Conservation (phyloP, 2,797 vertebrate genomes). For the Heterohyrax brucei region DNA sequence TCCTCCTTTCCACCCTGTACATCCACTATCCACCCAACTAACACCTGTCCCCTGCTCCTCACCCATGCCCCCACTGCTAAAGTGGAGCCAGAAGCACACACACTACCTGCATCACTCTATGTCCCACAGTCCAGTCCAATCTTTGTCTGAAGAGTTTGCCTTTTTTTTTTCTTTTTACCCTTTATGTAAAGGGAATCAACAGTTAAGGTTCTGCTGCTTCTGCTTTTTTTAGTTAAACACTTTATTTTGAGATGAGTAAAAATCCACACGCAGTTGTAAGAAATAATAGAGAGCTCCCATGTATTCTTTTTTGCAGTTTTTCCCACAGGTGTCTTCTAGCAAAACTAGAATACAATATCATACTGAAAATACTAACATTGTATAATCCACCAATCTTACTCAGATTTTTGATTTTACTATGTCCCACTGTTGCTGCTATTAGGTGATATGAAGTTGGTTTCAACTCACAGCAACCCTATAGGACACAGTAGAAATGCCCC, state of each 20-base stretch:
- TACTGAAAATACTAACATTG: not conserved
- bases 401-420: not conserved
- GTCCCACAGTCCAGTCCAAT: no score
- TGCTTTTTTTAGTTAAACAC: not conserved
- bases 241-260: conserved; percentile 10
- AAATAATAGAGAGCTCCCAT: not conserved
- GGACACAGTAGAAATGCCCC: no score
- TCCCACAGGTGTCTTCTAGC: not conserved
- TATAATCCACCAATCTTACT: not conserved
- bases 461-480: no score
- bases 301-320: not conserved
- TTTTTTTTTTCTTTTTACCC: not conserved
- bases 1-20: no score
- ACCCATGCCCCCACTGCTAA: no score
- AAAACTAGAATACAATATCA: not conserved
- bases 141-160: no score
- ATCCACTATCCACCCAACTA: no score
- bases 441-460: not conserved
- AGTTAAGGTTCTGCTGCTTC: not conserved
- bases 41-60: no score
- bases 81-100: no score
- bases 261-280: not conserved
- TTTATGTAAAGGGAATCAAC: not conserved
- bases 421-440: not conserved
- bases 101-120: no score